phyloP scores from a whole-genome alignment of 2,888 invertebrate genomes.

The Caenorhabditis drosophilae region DNA sequence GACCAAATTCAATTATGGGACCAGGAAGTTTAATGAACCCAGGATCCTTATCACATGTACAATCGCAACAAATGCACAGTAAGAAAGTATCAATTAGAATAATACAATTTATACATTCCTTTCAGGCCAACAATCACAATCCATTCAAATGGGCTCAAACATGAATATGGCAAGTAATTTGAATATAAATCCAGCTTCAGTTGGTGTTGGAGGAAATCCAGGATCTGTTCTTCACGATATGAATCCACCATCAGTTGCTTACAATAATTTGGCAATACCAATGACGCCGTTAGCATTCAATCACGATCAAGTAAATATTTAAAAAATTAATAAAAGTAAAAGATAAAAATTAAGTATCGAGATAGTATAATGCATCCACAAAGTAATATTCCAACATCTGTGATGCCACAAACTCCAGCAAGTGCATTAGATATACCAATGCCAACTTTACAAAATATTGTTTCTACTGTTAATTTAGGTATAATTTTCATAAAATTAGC shows the following conservation, averaged over 20 bases:
- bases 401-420: slow-evolving; percentile 56
- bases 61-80: slow-evolving; percentile 34
- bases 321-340: not conserved
- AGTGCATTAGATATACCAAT: slow-evolving; percentile 63
- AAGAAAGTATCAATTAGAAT: no score
- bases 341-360: slow-evolving; percentile 6
- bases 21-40: slow-evolving; percentile 41
- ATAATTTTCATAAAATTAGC: not conserved
- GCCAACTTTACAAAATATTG: slow-evolving; percentile 79
- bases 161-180: slow-evolving; percentile 28
- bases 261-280: slow-evolving; percentile 52
- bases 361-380: slow-evolving; percentile 20
- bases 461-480: slow-evolving; percentile 91
- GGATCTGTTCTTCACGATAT: slow-evolving; percentile 36
- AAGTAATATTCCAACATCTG: slow-evolving; percentile 36
- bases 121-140: slow-evolving; percentile 30
- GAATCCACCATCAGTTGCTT: slow-evolving; percentile 46
- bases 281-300: slow-evolving; percentile 63
- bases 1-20: slow-evolving; percentile 44
- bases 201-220: slow-evolving; percentile 38
- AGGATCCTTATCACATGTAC: slow-evolving; percentile 13
- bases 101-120: no score
- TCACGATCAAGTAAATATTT: slow-evolving; percentile 17
- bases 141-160: slow-evolving; percentile 24
- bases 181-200: slow-evolving; percentile 54